A percentile compares a stretch with the other conserved stretches of the same genome.
These are phyloP conservation scores for Mus spretus DNA, from an alignment of 2,797 vertebrate species.

Conservation along the genomic window DNA sequence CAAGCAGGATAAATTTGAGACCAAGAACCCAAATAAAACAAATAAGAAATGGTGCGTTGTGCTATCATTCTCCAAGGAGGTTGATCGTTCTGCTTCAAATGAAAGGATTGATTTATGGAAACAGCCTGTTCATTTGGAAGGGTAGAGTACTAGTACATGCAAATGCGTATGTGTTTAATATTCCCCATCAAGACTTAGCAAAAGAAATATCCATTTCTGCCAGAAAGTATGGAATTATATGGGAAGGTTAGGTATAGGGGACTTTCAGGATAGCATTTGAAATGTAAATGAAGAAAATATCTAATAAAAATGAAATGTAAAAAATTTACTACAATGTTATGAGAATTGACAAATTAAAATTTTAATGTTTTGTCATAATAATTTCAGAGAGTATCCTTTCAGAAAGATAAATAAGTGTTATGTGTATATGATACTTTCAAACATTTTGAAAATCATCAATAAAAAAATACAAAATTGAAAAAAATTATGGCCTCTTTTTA, in stretches of 20 bases:
- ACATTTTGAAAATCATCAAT: not conserved
- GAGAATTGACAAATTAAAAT: not conserved
- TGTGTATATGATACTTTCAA: not conserved
- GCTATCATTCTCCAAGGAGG: slow-evolving; percentile 82
- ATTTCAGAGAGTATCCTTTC: not conserved
- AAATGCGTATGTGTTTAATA: slow-evolving; percentile 29
- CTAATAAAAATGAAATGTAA: too few relatives aligned
- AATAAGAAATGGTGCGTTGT: slow-evolving; percentile 84
- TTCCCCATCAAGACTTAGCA: slow-evolving; percentile 69
- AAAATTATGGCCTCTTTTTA: not conserved
- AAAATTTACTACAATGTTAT: not conserved
- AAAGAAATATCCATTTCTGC: slow-evolving; percentile 76
- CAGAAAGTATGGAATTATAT: slow-evolving; percentile 68
- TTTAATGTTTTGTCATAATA: not conserved
- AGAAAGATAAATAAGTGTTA: not conserved
- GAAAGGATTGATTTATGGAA: slow-evolving; percentile 90
- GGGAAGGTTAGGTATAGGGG: slow-evolving; percentile 19
- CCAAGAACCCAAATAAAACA: slow-evolving; percentile 78
- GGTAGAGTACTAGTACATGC: slow-evolving; percentile 73
- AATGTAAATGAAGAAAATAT: too few relatives aligned
- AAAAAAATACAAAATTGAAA: not conserved
- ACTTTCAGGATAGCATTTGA: too few relatives aligned
- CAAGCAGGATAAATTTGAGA: slow-evolving; percentile 73
- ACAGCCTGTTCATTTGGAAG: slow-evolving; percentile 90
- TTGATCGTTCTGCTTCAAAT: slow-evolving; percentile 88